Base-by-base conservation (phyloP, 2,113 vertebrate species). In the Falco punctatus region DNA sequence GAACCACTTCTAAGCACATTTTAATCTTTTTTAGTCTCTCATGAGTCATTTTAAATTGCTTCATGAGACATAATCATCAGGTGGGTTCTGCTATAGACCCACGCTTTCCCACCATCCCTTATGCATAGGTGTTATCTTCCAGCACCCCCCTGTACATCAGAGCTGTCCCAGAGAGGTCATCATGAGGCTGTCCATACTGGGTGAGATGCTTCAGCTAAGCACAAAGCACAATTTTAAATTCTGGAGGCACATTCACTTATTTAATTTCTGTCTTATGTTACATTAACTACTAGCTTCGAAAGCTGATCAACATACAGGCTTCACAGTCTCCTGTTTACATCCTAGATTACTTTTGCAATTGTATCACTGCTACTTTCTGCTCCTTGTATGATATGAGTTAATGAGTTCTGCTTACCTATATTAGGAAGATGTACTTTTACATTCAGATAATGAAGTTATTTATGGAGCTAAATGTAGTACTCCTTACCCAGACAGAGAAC, bases 391-490 rank as follows among this genome's bases (percentile, higher is more conserved):
- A 75, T 81, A 48, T 6, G 28, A 91, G 77, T 71, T 91, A 93
- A 84, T 79, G 54, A 94, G 85, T 85, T 94, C 65, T 94, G 35
- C 75, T 91, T 81, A 80, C 62, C 15, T 73, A 77, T 67, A 81
- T 95, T 86, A 91, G 44, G 35, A 74, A 78, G 59, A 78, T 64
- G 65, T 81, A 90, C 65, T 91, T 92, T 86, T 81, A 17, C 83
- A 49, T 84, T 89, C 88, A 72, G 80, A 93, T 33, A 95, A 75
- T 93, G 92, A 79, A 78, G 22, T 84, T 86, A 79, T 74, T 90
- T 92, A 84, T 64, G 57, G 40, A 72, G 44, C 57, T 94, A 87
- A 87, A 8, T 75, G 73, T 65, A 74, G 69, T 61, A 9, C 57
- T 96, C 40, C 75, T 66, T 79, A 88, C 40, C 15, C 72, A 83